Conservation (phyloP, 2,797 vertebrate species). For the Sebastes goodei region DNA sequence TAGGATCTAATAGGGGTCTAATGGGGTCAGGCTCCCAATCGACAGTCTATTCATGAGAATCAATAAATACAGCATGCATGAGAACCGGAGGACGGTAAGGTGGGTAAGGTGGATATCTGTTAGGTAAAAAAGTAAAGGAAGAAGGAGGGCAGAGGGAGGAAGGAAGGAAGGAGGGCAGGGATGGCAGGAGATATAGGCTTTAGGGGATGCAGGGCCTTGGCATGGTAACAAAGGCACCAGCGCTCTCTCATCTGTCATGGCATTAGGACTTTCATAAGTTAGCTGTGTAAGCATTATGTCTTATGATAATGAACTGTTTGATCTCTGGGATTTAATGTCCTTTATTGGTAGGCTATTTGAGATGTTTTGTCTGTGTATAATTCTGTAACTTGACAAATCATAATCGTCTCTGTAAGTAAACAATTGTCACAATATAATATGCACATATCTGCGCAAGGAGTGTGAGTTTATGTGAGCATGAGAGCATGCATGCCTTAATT, state of each 20-base stretch:
- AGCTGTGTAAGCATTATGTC: constrained; percentile 12
- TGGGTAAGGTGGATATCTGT: constrained; percentile 39
- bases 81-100: constrained; percentile 57
- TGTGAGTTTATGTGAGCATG: constrained; percentile 19
- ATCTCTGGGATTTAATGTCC: constrained; percentile 10
- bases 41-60: constrained; percentile 81
- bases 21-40: constrained; percentile 79
- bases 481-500: constrained; percentile 63
- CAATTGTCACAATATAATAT: background rate
- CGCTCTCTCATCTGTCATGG: constrained; percentile 45
- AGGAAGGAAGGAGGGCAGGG: constrained; percentile 47
- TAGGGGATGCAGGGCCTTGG: constrained; percentile 63
- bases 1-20: constrained; percentile 71
- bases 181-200: constrained; percentile 58
- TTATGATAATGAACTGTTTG: constrained; percentile 28
- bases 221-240: constrained; percentile 67
- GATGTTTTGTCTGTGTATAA: constrained; percentile 15
- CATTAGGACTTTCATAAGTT: constrained; percentile 37
- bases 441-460: background rate
- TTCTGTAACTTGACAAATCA: constrained; percentile 10
- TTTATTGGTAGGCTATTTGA: background rate
- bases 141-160: constrained; percentile 9
- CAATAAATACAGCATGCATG: constrained; percentile 70
- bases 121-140: constrained; percentile 18
- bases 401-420: background rate